phyloP scores from a whole-genome alignment of 1,140 invertebrate species.

The Hylaeus volcanicus region DNA sequence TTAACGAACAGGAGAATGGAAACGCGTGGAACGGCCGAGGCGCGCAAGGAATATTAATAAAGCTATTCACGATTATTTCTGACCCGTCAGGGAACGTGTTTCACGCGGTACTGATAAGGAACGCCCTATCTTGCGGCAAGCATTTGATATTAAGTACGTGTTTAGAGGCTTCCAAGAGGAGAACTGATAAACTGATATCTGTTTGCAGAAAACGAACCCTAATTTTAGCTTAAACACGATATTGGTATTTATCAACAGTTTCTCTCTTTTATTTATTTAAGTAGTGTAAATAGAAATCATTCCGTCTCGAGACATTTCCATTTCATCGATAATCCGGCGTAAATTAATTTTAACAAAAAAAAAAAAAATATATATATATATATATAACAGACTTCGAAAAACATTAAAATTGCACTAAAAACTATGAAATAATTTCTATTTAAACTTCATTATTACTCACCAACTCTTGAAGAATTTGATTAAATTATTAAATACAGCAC shows the following conservation, averaged over 20 bases:
- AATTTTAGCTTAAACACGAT: neutral
- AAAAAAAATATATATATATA: too few species aligned
- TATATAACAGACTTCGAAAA: too few species aligned
- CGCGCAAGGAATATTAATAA: constrained; percentile 8
- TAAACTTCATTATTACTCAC: too few species aligned
- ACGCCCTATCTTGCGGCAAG: neutral
- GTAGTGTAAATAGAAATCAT: too few species aligned
- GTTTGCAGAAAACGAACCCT: neutral
- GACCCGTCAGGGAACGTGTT: constrained; percentile 51
- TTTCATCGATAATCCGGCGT: too few species aligned
- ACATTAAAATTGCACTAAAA: too few species aligned
- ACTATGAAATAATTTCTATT: too few species aligned
- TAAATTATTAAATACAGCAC: too few species aligned
- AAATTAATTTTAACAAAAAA: too few species aligned
- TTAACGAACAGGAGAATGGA: constrained; percentile 10
- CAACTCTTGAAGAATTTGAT: too few species aligned
- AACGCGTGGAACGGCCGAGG: neutral
- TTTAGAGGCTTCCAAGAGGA: neutral
- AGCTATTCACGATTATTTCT: constrained; percentile 47
- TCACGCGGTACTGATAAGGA: constrained; percentile 39
- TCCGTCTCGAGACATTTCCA: too few species aligned
- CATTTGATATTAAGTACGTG: neutral
- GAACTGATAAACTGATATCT: neutral
- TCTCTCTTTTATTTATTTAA: too few species aligned
- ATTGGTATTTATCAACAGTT: neutral